A percentile compares a stretch with the other conserved stretches of the same genome.
These are phyloP conservation scores for Chaitophorus viminalis DNA, from an alignment of 2,888 invertebrate genomes.

Conservation along the genomic window DNA sequence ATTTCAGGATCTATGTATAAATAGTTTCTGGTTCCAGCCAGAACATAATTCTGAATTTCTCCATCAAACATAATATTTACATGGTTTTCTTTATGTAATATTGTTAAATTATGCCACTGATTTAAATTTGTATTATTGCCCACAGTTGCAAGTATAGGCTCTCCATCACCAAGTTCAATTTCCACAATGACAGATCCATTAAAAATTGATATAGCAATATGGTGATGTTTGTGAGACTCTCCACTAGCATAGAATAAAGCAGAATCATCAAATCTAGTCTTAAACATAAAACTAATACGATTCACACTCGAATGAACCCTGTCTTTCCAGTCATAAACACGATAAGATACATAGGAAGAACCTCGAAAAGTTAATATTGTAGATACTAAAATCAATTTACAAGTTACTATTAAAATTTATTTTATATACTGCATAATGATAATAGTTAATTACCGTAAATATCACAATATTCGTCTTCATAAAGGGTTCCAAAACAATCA, in stretches of 20 bases:
- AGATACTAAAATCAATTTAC: constrained; percentile 73
- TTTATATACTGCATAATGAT: not conserved
- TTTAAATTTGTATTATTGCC: constrained; percentile 63
- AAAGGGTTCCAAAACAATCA: constrained; percentile 91
- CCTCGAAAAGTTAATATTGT: constrained; percentile 88
- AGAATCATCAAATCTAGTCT: constrained; percentile 91
- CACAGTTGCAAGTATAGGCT: constrained; percentile 75
- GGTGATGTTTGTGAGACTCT: constrained; percentile 87
- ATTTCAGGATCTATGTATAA: constrained; percentile 94
- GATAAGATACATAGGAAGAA: constrained; percentile 91
- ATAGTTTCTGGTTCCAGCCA: constrained; percentile 74
- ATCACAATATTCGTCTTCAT: constrained; percentile 92
- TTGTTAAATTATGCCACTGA: constrained; percentile 80
- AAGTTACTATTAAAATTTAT: not conserved
- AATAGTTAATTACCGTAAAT: constrained; percentile 79
- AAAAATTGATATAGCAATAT: constrained; percentile 87
- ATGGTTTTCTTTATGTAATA: constrained; percentile 79
- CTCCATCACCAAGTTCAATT: constrained; percentile 85
- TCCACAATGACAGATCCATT: constrained; percentile 86
- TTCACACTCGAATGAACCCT: constrained; percentile 88
- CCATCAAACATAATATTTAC: constrained; percentile 82
- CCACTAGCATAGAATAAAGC: constrained; percentile 93
- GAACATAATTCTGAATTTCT: constrained; percentile 74
- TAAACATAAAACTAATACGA: constrained; percentile 88
- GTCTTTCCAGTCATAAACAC: constrained; percentile 93